These are phyloP conservation scores for Halcyon smyrnensis DNA, from an alignment of 2,797 vertebrate species.

Conservation along the genomic window DNA sequence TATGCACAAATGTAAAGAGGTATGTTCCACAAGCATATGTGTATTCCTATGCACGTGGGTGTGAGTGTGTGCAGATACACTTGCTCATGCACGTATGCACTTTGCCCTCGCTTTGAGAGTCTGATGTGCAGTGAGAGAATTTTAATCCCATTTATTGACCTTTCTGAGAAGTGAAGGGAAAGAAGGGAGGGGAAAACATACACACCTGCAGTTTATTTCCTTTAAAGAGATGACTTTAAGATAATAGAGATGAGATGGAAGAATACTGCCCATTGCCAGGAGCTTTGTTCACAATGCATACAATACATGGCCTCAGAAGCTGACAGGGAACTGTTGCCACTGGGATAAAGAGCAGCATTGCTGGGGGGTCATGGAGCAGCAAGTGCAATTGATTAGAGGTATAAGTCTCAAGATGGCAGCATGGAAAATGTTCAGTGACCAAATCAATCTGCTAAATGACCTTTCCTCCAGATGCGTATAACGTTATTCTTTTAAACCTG, in stretches of 20 bases:
- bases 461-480: neutral
- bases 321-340: constrained; percentile 32
- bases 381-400: constrained; percentile 55
- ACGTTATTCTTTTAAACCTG: neutral
- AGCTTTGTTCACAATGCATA: constrained; percentile 61
- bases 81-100: neutral
- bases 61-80: neutral
- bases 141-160: constrained; percentile 69
- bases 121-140: constrained; percentile 45
- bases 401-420: constrained; percentile 46
- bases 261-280: constrained; percentile 60
- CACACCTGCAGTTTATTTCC: constrained; percentile 76
- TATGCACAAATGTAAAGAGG: neutral
- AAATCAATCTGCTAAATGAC: constrained; percentile 39
- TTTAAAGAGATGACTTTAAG: constrained; percentile 66
- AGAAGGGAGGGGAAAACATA: neutral
- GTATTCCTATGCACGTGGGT: rapidly evolving
- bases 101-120: neutral
- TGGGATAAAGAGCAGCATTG: constrained; percentile 54
- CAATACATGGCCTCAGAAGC: constrained; percentile 39
- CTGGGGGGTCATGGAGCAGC: constrained; percentile 32
- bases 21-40: neutral
- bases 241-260: constrained; percentile 64
- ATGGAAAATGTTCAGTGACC: constrained; percentile 50
- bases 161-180: constrained; percentile 66